phyloP scores from a whole-genome alignment of 2,113 vertebrate species.

The Tympanuchus pallidicinctus region DNA sequence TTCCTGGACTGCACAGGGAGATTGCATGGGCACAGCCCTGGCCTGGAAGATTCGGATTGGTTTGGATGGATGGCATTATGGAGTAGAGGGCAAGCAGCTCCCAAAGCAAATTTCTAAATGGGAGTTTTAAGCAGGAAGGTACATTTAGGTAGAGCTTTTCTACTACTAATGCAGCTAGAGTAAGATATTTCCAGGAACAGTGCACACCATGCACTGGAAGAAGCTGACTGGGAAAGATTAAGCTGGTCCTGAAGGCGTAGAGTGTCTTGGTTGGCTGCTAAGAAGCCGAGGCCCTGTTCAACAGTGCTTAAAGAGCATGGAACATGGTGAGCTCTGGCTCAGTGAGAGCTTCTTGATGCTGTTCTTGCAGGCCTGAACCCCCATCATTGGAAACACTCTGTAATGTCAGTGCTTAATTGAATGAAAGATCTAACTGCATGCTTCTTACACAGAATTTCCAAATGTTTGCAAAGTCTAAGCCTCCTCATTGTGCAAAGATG shows the following conservation, averaged over 20 bases:
- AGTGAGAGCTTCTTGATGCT: background rate
- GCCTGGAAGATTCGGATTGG: background rate
- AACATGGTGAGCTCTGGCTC: background rate
- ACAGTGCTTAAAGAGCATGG: background rate
- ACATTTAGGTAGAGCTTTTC: background rate
- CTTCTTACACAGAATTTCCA: background rate
- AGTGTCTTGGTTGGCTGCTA: background rate
- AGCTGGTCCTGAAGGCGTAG: background rate
- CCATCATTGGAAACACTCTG: background rate
- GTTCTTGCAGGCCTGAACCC: background rate
- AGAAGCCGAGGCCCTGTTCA: background rate
- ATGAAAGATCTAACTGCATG: background rate
- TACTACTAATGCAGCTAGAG: background rate
- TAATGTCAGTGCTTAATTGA: background rate
- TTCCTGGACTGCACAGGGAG: background rate
- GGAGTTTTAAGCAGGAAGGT: background rate
- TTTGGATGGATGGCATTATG: background rate
- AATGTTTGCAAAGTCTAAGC: background rate
- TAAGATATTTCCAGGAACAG: background rate
- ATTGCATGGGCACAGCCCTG: rapidly evolving
- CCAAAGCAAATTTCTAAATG: background rate
- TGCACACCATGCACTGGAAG: background rate
- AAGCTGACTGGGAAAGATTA: background rate
- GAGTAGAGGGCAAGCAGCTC: background rate
- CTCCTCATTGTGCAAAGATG: background rate